These are phyloP conservation scores for Rhegmatorhina hoffmannsi DNA, from an alignment of 2,113 vertebrate genomes.

Conservation along the genomic window DNA sequence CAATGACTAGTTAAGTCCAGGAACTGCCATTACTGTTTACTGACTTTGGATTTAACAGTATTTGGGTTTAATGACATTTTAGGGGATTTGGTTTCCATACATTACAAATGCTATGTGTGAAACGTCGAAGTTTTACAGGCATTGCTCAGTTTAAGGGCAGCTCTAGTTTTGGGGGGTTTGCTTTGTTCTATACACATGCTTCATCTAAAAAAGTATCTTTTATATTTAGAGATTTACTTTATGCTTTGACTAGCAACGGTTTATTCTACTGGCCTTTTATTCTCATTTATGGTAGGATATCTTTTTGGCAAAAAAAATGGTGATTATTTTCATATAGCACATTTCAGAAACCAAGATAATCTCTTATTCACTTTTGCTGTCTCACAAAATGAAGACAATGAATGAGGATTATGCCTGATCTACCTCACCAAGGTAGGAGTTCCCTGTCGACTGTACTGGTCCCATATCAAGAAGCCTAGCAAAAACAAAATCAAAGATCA, in stretches of 20 bases:
- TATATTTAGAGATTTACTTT: not conserved
- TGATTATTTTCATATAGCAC: not conserved
- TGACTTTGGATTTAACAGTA: not conserved
- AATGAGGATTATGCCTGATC: not conserved
- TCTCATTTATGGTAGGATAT: not conserved
- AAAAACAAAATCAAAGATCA: not conserved
- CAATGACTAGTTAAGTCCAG: not conserved
- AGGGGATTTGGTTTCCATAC: constrained; percentile 18
- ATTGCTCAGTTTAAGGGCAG: not conserved
- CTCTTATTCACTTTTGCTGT: not conserved
- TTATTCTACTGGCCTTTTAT: not conserved
- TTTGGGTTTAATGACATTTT: constrained; percentile 14
- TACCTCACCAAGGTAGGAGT: not conserved
- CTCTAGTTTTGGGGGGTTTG: not conserved
- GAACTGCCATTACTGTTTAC: not conserved
- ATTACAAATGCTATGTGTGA: not conserved
- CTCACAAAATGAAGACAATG: not conserved
- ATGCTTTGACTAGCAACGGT: not conserved
- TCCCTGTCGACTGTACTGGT: not conserved
- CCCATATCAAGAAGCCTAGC: not conserved
- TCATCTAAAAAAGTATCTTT: not conserved
- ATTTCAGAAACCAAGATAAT: not conserved
- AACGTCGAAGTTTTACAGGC: not conserved
- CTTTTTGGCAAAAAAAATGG: not conserved
- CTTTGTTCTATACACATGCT: not conserved